Percentiles rank a stretch among this genome's conserved stretches.
phyloP scores from a whole-genome alignment of 1,140 invertebrate species.

The Leptinotarsa undecemlineata region DNA sequence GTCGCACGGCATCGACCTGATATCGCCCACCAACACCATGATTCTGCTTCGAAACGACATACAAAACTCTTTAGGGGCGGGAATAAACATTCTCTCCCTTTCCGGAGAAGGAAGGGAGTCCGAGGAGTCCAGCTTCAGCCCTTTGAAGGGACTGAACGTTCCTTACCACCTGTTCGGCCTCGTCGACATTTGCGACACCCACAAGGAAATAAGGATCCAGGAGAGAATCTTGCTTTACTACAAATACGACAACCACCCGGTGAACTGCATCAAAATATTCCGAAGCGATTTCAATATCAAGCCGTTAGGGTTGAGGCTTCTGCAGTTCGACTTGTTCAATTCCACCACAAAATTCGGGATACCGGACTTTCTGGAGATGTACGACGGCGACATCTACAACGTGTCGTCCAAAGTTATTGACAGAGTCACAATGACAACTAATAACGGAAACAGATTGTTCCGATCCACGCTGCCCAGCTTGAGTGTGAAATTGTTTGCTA shows the following conservation, averaged over 20 bases:
- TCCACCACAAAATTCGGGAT: slow-evolving; percentile 79
- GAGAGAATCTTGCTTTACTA: slow-evolving; percentile 93
- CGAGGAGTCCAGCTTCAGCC: slow-evolving; percentile 83
- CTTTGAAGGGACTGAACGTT: slow-evolving; percentile 80
- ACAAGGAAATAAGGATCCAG: slow-evolving; percentile 87
- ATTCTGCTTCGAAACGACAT: slow-evolving; percentile 73
- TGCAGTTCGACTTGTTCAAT: slow-evolving; percentile 94
- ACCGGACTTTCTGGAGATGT: slow-evolving; percentile 84
- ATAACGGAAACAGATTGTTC: slow-evolving; percentile 75
- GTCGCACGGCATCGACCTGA: slow-evolving; percentile 88
- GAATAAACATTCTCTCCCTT: slow-evolving; percentile 84
- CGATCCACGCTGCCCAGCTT: slow-evolving; percentile 77
- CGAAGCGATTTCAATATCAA: slow-evolving; percentile 81
- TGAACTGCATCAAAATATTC: slow-evolving; percentile 98
- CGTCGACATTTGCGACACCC: slow-evolving; percentile 93
- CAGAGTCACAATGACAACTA: slow-evolving; percentile 70
- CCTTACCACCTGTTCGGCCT: slow-evolving; percentile 95
- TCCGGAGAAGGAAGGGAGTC: slow-evolving; percentile 91
- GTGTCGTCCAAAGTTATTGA: slow-evolving; percentile 73
- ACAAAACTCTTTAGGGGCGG: slow-evolving; percentile 84
- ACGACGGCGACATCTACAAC: slow-evolving; percentile 93
- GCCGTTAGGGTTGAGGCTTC: slow-evolving; percentile 83
- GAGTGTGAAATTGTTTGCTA: slow-evolving; percentile 90
- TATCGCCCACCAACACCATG: slow-evolving; percentile 83
- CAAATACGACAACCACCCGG: slow-evolving; percentile 94